These are phyloP conservation scores for Lasioglossum pauxillum DNA, from an alignment of 2,888 invertebrate species.

Conservation along the genomic window DNA sequence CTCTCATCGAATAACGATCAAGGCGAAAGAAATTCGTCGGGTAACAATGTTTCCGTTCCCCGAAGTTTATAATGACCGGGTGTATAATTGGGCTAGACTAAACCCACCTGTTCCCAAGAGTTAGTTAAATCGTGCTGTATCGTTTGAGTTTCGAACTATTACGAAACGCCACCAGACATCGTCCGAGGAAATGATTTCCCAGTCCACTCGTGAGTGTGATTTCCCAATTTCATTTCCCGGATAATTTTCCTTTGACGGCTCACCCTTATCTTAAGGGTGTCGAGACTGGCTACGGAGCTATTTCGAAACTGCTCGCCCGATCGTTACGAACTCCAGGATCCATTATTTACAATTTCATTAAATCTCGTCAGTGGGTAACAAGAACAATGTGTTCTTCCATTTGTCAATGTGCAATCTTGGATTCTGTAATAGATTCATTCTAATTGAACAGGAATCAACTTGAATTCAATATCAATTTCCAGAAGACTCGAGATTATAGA, in stretches of 20 bases:
- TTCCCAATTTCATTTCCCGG: conserved; percentile 75
- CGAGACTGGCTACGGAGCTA: conserved; percentile 59
- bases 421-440: too few species aligned
- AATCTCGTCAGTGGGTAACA: neutral
- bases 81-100: conserved; percentile 68
- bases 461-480: neutral
- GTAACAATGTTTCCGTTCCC: conserved; percentile 56
- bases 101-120: conserved; percentile 69
- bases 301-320: neutral
- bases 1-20: conserved; percentile 13
- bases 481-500: neutral
- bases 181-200: conserved; percentile 64
- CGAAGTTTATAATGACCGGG: conserved; percentile 60
- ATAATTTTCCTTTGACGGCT: conserved; percentile 75
- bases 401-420: neutral
- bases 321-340: neutral
- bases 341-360: neutral
- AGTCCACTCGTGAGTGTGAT: conserved; percentile 71
- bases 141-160: conserved; percentile 61
- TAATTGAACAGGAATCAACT: neutral
- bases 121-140: conserved; percentile 67
- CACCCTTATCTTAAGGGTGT: conserved; percentile 74
- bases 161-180: conserved; percentile 64
- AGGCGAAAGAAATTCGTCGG: conserved; percentile 24
- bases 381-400: neutral